A percentile compares a stretch with the other conserved stretches of the same genome.
phyloP scores from a whole-genome alignment of 92 coral and sea anemone genomes.

The Heliopora coerulea region DNA sequence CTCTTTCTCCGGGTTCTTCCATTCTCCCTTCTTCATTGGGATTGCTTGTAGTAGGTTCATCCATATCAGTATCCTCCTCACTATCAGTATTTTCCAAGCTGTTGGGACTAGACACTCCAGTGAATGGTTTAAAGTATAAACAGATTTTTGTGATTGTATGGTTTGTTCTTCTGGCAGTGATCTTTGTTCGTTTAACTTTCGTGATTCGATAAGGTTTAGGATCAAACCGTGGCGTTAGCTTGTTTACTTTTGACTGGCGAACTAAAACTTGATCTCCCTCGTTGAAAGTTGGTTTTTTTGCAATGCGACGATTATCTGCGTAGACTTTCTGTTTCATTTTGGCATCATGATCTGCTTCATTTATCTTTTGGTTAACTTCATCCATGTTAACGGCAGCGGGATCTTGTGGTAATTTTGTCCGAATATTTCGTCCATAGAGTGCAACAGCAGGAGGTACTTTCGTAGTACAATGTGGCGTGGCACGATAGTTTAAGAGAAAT shows the following conservation, averaged over 20 bases:
- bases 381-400: background rate
- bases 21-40: background rate
- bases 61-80: background rate
- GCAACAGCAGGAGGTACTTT: conserved; percentile 17
- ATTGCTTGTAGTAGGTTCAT: background rate
- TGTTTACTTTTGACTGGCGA: background rate
- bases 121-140: background rate
- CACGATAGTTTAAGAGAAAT: conserved; percentile 9
- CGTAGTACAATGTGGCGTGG: conserved; percentile 13
- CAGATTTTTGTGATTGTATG: background rate
- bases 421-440: conserved; percentile 1
- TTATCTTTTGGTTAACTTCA: conserved; percentile 1
- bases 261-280: conserved; percentile 20
- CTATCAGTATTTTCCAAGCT: background rate
- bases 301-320: conserved; percentile 3
- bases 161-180: background rate
- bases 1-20: background rate
- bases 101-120: background rate
- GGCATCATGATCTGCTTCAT: background rate
- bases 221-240: conserved; percentile 5
- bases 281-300: background rate
- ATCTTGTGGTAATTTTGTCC: conserved; percentile 5
- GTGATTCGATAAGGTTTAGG: conserved; percentile 18
- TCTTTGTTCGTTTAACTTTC: conserved; percentile 5
- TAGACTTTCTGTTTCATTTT: background rate